Percentiles rank a stretch among this genome's conserved stretches.
Conservation (phyloP, 23 tunicate genomes). For the Styela plicata region DNA sequence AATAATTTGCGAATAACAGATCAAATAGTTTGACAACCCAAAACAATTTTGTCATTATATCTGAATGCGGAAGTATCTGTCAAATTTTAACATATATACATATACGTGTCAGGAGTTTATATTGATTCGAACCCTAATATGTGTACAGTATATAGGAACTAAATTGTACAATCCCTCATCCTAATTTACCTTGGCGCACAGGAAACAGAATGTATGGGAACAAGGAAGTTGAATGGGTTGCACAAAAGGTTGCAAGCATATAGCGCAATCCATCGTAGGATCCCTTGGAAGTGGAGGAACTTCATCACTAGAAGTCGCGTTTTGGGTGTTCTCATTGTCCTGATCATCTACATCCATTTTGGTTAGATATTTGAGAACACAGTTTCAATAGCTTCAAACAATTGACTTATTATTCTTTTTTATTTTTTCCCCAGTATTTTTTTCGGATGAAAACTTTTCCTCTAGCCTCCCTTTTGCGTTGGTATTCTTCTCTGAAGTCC, state of each 20-base stretch:
- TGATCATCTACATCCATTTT: neutral
- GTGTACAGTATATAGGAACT: no score
- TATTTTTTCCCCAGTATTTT: no score
- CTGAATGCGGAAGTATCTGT: no score
- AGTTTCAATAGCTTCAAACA: neutral
- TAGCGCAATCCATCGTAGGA: conserved; percentile 58
- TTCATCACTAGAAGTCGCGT: neutral
- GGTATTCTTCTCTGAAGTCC: conserved; percentile 43
- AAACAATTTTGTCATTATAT: no score
- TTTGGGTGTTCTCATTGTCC: neutral
- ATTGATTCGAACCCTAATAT: no score
- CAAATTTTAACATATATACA: no score
- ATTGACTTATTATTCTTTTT: neutral
- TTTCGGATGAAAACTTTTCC: conserved; percentile 1
- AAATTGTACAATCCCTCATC: no score
- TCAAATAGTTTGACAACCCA: no score
- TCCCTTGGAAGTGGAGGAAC: conserved; percentile 32
- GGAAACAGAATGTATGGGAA: conserved; percentile 77
- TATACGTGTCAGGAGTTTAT: no score
- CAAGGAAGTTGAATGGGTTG: conserved; percentile 83
- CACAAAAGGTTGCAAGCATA: conserved; percentile 73
- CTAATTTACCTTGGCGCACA: conserved; percentile 86
- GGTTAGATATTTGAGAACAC: neutral
- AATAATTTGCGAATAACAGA: no score
- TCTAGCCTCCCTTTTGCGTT: conserved; percentile 28